These are phyloP conservation scores for Aphidius ervi DNA, from an alignment of 1,140 invertebrate species.

Conservation along the genomic window DNA sequence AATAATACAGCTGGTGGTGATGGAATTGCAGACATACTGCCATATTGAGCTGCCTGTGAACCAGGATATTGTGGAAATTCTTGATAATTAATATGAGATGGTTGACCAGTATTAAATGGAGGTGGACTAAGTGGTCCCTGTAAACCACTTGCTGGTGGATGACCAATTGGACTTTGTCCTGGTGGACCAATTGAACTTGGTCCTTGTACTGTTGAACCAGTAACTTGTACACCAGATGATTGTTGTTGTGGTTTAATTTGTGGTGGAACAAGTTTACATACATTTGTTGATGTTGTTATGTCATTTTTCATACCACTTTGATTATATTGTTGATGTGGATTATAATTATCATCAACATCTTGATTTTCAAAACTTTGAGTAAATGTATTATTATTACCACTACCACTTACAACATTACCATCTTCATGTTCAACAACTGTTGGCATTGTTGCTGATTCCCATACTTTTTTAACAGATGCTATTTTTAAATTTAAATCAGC, in stretches of 20 bases:
- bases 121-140: slow-evolving; percentile 52
- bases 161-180: slow-evolving; percentile 57
- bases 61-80: slow-evolving; percentile 50
- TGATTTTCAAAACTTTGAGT: slow-evolving; percentile 55
- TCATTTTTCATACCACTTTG: slow-evolving; percentile 51
- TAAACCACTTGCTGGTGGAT: slow-evolving; percentile 53
- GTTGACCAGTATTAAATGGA: slow-evolving; percentile 53
- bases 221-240: slow-evolving; percentile 49
- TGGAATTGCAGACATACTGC: slow-evolving; percentile 73
- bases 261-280: slow-evolving; percentile 63
- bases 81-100: slow-evolving; percentile 59
- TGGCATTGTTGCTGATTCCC: slow-evolving; percentile 68
- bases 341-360: slow-evolving; percentile 56
- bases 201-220: slow-evolving; percentile 47
- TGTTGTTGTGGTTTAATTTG: slow-evolving; percentile 74
- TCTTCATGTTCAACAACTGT: slow-evolving; percentile 67
- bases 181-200: slow-evolving; percentile 51
- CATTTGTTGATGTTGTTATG: slow-evolving; percentile 59
- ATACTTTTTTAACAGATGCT: slow-evolving; percentile 88
- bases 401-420: slow-evolving; percentile 43
- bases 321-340: slow-evolving; percentile 49
- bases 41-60: slow-evolving; percentile 61
- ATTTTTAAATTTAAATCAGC: slow-evolving; percentile 92
- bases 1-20: slow-evolving; percentile 76
- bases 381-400: slow-evolving; percentile 47